Percentiles rank a stretch among this genome's conserved stretches.
Conservation (phyloP, 1,140 invertebrate genomes). For the Formica selysi region DNA sequence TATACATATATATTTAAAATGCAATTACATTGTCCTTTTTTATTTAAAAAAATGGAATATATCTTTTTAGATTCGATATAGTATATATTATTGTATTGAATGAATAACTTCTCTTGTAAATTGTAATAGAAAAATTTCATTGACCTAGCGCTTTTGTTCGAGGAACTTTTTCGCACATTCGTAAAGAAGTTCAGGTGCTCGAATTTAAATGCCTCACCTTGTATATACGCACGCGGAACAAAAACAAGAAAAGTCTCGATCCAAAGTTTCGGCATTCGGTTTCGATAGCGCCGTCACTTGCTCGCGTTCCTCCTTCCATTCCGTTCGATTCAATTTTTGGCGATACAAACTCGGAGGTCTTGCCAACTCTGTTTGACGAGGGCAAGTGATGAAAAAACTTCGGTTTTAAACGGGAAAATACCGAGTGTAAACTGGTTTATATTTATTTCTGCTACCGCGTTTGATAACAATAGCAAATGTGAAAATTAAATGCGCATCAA, state of each 20-base stretch:
- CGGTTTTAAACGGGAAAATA: not conserved
- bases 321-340: conserved; percentile 26
- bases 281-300: conserved; percentile 42
- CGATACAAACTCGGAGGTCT: conserved; percentile 1
- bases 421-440: not conserved
- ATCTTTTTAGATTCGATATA: no score
- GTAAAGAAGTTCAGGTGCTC: not conserved
- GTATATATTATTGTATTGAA: no score
- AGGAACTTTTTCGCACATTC: conserved; percentile 10
- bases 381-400: conserved; percentile 5
- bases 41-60: no score
- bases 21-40: no score
- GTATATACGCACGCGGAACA: not conserved
- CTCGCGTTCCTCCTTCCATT: not conserved
- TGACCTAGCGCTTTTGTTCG: not conserved
- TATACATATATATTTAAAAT: no score
- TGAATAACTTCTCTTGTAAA: no score
- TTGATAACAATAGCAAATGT: not conserved
- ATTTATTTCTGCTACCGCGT: not conserved
- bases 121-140: not conserved
- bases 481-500: not conserved
- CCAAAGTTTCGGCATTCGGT: conserved; percentile 36
- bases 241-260: conserved; percentile 2
- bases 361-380: not conserved
- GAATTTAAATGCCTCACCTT: conserved; percentile 16